These are phyloP conservation scores for Drosophila multiciliata DNA, from an alignment of 2,888 invertebrate genomes.

Conservation along the genomic window DNA sequence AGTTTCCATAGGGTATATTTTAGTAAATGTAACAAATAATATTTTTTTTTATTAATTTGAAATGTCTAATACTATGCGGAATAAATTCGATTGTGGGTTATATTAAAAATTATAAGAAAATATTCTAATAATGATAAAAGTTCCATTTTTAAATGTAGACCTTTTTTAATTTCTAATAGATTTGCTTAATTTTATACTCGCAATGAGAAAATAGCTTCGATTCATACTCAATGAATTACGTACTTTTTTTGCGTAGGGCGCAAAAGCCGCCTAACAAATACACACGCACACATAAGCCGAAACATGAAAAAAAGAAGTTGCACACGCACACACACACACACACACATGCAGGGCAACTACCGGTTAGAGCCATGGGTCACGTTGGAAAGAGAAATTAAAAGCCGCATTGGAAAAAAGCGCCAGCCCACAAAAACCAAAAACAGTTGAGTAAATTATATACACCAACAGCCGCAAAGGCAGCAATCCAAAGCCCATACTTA, in stretches of 20 bases:
- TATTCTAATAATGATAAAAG: not conserved
- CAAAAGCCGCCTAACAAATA: constrained; percentile 30
- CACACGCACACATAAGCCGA: not conserved
- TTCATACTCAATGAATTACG: not conserved
- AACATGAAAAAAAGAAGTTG: not conserved
- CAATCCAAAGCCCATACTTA: constrained; percentile 31
- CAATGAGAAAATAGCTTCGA: not conserved
- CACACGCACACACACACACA: constrained; percentile 14
- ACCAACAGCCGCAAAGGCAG: constrained; percentile 30
- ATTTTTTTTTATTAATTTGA: not conserved
- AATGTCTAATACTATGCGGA: not conserved
- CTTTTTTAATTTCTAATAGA: not conserved
- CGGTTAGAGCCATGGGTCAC: constrained; percentile 57
- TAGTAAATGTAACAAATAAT: not conserved
- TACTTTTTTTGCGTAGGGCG: constrained; percentile 34
- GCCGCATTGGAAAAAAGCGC: constrained; percentile 61
- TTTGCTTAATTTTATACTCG: not conserved
- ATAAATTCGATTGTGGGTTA: not conserved
- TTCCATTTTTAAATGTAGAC: not conserved
- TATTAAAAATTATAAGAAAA: not conserved
- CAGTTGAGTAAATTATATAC: constrained; percentile 81
- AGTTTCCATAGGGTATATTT: not conserved
- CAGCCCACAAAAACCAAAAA: constrained; percentile 74
- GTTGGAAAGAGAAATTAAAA: constrained; percentile 51
- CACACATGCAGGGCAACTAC: constrained; percentile 9